Percentiles rank a stretch among this genome's conserved stretches.
Conservation (phyloP, 1,140 invertebrate species). For the Choristoneura fumiferana region DNA sequence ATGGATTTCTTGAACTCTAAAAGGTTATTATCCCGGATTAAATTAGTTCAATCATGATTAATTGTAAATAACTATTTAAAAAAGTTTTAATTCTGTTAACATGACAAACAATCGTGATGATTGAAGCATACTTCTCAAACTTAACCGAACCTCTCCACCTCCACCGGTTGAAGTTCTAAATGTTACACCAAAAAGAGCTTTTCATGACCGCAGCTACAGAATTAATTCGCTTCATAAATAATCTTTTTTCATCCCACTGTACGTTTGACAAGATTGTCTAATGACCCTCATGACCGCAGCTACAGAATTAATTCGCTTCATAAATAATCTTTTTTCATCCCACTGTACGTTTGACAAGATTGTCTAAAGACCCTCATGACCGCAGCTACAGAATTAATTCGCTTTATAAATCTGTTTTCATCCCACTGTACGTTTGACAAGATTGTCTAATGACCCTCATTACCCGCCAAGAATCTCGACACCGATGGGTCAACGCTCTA, state of each 20-base stretch:
- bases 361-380: no score
- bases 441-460: conserved; percentile 17
- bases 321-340: neutral
- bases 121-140: no score
- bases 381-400: neutral
- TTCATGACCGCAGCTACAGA: neutral
- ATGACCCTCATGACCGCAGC: no score
- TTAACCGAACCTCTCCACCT: no score
- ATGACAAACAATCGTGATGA: no score
- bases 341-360: neutral
- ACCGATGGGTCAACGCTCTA: conserved; percentile 2
- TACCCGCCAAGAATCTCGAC: neutral
- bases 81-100: no score
- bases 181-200: no score
- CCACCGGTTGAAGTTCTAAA: no score
- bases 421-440: conserved; percentile 5
- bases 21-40: no score
- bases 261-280: neutral
- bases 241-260: neutral
- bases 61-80: no score
- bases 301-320: neutral
- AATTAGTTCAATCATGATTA: no score
- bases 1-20: no score
- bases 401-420: neutral
- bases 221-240: neutral